phyloP scores from a whole-genome alignment of 2,888 invertebrate genomes.

The Micoletzkya japonica region DNA sequence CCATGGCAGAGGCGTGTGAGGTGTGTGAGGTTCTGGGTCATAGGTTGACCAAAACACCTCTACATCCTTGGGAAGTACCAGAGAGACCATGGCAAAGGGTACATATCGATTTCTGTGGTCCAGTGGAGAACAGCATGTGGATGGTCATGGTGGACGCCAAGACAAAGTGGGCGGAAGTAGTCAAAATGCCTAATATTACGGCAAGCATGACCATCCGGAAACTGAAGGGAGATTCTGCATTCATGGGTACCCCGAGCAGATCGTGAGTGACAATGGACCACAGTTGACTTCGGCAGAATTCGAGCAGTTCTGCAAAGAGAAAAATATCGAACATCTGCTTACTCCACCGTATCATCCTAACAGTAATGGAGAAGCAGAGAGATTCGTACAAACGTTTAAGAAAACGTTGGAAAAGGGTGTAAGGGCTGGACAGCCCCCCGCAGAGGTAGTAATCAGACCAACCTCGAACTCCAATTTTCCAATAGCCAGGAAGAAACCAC shows the following conservation, averaged over 20 bases:
- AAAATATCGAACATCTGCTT: constrained; percentile 8
- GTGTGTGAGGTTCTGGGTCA: constrained; percentile 20
- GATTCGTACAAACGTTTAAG: constrained; percentile 11
- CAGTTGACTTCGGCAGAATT: constrained; percentile 8
- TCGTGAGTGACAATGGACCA: constrained; percentile 8
- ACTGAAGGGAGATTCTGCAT: neutral
- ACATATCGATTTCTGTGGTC: constrained; percentile 18
- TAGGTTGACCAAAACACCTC: constrained; percentile 3
- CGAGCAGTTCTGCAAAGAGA: neutral
- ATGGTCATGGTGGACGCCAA: constrained; percentile 25
- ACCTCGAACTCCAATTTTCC: too few relatives aligned
- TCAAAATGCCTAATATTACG: constrained; percentile 7
- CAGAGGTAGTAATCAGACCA: neutral
- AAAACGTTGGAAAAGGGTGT: neutral
- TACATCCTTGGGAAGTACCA: constrained; percentile 22
- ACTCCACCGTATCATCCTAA: constrained; percentile 15
- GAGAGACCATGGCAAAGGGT: constrained; percentile 14
- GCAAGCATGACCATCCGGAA: neutral
- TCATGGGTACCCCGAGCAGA: neutral
- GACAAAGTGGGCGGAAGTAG: constrained; percentile 26
- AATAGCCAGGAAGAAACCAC: too few relatives aligned
- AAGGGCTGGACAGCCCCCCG: neutral
- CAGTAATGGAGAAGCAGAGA: constrained; percentile 20
- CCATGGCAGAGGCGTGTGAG: constrained; percentile 4
- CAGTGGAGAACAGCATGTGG: constrained; percentile 9